Percentiles rank a stretch among this genome's conserved stretches.
Conservation (phyloP, 2,113 vertebrate genomes). For the Carollia perspicillata region DNA sequence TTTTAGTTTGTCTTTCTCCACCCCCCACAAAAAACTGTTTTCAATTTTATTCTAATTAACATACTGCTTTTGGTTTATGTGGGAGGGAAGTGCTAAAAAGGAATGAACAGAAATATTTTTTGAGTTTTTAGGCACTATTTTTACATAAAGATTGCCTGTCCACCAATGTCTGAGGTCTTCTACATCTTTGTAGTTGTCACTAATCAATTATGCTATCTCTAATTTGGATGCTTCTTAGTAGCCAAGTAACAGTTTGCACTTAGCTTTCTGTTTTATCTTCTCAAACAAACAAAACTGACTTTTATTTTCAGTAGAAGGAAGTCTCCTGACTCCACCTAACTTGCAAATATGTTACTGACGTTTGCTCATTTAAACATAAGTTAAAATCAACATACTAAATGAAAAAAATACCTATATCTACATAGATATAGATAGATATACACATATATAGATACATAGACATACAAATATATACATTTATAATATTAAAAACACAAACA, state of each 20-base stretch:
- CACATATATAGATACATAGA: neutral
- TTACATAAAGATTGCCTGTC: neutral
- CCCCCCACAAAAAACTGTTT: neutral
- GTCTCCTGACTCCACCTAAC: neutral
- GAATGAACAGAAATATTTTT: neutral
- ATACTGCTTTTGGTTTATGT: neutral
- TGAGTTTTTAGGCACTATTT: neutral
- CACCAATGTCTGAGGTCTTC: neutral
- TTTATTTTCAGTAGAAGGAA: neutral
- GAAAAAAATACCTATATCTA: neutral
- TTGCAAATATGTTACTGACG: neutral
- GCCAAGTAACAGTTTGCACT: neutral
- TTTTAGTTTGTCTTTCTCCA: neutral
- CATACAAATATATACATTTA: neutral
- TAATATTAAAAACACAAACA: neutral
- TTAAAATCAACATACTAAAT: neutral
- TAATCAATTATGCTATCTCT: neutral
- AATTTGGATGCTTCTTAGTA: neutral
- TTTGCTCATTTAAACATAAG: neutral
- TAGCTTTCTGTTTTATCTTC: neutral
- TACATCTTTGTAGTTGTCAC: neutral
- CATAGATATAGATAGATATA: neutral
- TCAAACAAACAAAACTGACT: neutral
- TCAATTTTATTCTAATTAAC: neutral
- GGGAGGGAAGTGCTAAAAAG: neutral